Base-by-base conservation (phyloP, 2,113 vertebrate genomes). In the Procavia capensis region DNA sequence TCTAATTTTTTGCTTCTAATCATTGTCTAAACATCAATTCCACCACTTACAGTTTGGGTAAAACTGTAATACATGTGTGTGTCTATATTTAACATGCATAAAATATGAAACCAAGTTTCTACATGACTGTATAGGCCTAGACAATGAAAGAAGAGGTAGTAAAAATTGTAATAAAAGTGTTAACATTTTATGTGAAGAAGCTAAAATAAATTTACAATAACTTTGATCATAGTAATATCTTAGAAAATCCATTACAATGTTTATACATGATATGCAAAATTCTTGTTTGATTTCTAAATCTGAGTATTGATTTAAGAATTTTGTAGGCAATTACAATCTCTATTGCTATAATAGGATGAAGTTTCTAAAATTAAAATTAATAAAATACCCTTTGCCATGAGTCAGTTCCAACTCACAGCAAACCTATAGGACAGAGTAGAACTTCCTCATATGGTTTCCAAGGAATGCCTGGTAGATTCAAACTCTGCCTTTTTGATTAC, bases 331-430 rank as follows among this genome's bases (percentile, higher is more conserved):
- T 45, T 86, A 59, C 94, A 88, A 24, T 84, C 79, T 36, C 5
- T 94, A 25, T 36, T 89, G 17, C 14, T 39, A 88, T 0, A 72
- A 25, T 39, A 94, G 5, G 95, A 19, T 43, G 47, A 88, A 86
- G n/a, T 94, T 94, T 93, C 70, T 86, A 84, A 85, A 96, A 93
- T 20, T 72, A 9, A 95, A 95, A 72, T 95, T 34, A 85, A 94
- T 79, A 81, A 70, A 93, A 88, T 1, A 54, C 14, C 14, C 50
- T 4, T 54, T 54, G 50, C 50, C 50, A 54, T 54, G 50, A 54
- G 50, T 54, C 17, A 16, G 17, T 54, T 54, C 50, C 11, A 54
- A 54, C 50, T 54, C 50, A 54, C 17, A 54, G 50, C 1, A 16
- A 54, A 11, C 9, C 50, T 54, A 54, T 16, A 54, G 50, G 50